A percentile compares a stretch with the other conserved stretches of the same genome.
Evolutionary conservation across 2,888 invertebrate genomes (phyloP).

Genomic region (Eupithecia tripunctaria): DNA sequence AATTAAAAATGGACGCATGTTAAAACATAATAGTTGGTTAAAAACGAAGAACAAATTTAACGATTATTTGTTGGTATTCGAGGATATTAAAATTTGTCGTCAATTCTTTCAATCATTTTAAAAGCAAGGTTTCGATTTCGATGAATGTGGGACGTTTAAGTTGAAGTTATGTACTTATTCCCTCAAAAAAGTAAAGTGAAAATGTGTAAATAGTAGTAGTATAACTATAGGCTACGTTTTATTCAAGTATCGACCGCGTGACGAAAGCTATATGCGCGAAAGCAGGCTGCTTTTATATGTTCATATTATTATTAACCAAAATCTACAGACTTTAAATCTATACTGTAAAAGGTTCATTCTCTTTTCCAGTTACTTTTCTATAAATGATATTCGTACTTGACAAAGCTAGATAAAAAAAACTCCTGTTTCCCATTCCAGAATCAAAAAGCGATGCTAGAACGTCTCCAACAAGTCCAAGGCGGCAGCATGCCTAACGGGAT

Average conservation of each 20-base stretch:
- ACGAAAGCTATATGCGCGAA: not conserved
- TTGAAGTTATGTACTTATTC: not conserved
- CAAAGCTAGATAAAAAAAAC: not conserved
- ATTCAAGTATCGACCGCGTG: not conserved
- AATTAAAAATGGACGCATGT: too few species aligned
- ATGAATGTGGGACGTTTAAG: too few species aligned
- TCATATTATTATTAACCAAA: not conserved
- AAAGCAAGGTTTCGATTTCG: not conserved
- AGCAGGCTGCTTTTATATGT: not conserved
- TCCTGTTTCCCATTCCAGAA: conserved; percentile 56
- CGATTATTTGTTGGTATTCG: too few species aligned
- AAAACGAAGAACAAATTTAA: too few species aligned
- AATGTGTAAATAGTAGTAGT: not conserved
- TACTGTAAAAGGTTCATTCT: not conserved
- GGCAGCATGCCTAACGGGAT: conserved; percentile 75
- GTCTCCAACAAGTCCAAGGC: conserved; percentile 79
- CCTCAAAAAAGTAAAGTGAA: not conserved
- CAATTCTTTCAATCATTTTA: too few species aligned
- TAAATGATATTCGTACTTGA: not conserved
- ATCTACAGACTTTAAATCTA: not conserved
- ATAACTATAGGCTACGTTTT: not conserved
- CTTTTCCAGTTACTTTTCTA: too few species aligned
- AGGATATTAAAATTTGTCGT: too few species aligned
- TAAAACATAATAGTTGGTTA: too few species aligned
- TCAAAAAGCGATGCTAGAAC: conserved; percentile 78